Base-by-base conservation (phyloP, 2,113 vertebrate species). In the Plecturocebus donacophilus region DNA sequence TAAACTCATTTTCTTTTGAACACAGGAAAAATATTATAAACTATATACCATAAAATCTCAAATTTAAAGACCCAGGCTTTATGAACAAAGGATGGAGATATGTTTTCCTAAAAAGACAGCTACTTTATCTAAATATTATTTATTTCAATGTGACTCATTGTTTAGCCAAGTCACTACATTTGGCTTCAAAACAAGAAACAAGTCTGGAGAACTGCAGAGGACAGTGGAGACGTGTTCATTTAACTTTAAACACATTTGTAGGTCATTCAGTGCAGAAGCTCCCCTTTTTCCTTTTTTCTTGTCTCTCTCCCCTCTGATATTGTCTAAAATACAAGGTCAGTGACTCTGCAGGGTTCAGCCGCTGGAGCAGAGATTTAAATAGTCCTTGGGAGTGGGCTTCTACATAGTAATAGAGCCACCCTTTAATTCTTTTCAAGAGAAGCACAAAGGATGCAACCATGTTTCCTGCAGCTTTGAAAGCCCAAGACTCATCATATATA, bases 71-170 rank as follows among this genome's bases (percentile, higher is more conserved):
- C 45, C 27, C 11, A 52, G 87, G 52, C 68, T 83, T 83, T 80
- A 73, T 81, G 71, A 89, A 87, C 73, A 91, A 94, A 97, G 71
- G 64, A 92, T 38, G 79, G 17, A 61, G 75, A 94, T 79, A 95
- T 30, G 82, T 96, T 76, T 91, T 94, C 90, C 20, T 54, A 97
- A 96, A 83, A 90, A 96, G 66, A 52, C 13, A 96, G 95, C 35
- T 84, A 73, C 64, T 97, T 97, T 96, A 96, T 97, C 94, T 77
- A 97, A 97, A 73, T 90, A 98, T 90, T 96, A 94, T 76, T 90
- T 85, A 71, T 35, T 35, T 92, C 30, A 91, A 42, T 82, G 77
- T 94, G 98, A 77, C 77, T 92, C 47, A 52, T 49, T 96, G 95
- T 94, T 98, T 95, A 92, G 40, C 6, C 56, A 89, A 93, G 54